Conservation (phyloP, 2,113 vertebrate species). For the Poecilia latipinna region DNA sequence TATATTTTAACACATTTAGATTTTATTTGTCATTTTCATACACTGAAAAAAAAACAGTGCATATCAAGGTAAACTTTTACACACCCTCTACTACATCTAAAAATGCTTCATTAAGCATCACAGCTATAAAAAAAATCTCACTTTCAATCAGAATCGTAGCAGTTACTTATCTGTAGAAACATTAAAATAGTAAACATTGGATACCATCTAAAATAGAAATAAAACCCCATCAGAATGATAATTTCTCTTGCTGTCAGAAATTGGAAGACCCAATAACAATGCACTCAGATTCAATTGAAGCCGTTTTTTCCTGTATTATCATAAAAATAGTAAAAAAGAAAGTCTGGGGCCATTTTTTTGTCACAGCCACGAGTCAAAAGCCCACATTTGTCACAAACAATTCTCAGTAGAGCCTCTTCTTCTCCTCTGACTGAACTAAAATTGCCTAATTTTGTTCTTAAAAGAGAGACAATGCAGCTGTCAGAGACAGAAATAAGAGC, state of each 20-base stretch:
- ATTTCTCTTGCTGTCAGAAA: not conserved
- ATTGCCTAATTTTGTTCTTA: conserved; percentile 16
- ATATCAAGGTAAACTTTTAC: not conserved
- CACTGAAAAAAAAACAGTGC: not conserved
- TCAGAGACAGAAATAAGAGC: conserved; percentile 24
- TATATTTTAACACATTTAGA: not conserved
- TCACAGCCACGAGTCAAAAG: conserved; percentile 27
- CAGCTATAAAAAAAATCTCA: not conserved
- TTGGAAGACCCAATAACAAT: not conserved
- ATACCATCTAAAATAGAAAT: not conserved
- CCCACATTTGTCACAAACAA: conserved; percentile 36
- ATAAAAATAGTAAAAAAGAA: conserved; percentile 1
- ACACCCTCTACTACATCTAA: not conserved
- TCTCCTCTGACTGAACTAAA: conserved; percentile 7
- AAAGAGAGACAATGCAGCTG: conserved; percentile 15
- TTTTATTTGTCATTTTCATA: not conserved
- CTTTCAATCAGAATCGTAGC: not conserved
- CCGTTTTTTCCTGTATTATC: not conserved
- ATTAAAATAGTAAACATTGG: not conserved
- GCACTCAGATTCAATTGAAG: not conserved
- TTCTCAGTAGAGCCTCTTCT: conserved; percentile 19
- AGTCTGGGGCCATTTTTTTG: conserved; percentile 10
- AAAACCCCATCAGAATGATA: not conserved
- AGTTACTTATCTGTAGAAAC: too few species aligned
- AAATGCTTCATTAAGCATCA: too few species aligned